Evolutionary conservation across 2,113 vertebrate genomes (phyloP).

Genomic region (Zootoca vivipara): DNA sequence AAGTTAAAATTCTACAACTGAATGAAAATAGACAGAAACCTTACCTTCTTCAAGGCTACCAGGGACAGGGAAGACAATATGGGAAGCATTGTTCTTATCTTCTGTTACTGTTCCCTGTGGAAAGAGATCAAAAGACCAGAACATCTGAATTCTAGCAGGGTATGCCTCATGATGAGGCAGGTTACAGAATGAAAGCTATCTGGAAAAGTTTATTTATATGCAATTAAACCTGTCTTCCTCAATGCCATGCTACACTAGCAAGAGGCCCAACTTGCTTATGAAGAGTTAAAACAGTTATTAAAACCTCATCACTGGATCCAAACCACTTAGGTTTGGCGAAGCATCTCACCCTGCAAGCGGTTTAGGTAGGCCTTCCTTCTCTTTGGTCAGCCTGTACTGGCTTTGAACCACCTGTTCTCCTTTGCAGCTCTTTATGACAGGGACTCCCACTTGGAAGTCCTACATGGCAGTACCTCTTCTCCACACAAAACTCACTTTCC

Average conservation of each 20-base stretch:
- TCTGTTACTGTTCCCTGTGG: conserved; percentile 94
- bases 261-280: background rate
- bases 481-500: background rate
- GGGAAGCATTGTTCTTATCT: conserved; percentile 89
- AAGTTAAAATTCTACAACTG: background rate
- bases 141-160: background rate
- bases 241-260: background rate
- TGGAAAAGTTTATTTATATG: background rate
- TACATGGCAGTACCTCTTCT: no score
- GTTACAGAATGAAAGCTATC: background rate
- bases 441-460: background rate
- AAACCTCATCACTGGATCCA: background rate
- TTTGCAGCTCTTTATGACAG: background rate
- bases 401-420: background rate
- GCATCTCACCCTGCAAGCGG: background rate
- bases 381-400: background rate
- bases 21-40: background rate
- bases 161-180: background rate
- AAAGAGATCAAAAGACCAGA: background rate
- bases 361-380: background rate
- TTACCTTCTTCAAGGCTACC: conserved; percentile 92
- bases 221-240: background rate
- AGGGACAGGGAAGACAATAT: conserved; percentile 90
- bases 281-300: background rate
- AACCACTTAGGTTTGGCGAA: background rate